Evolutionary conservation across 2,888 invertebrate species (phyloP).

Genomic region (Imbricaverruca yamaguchii): DNA sequence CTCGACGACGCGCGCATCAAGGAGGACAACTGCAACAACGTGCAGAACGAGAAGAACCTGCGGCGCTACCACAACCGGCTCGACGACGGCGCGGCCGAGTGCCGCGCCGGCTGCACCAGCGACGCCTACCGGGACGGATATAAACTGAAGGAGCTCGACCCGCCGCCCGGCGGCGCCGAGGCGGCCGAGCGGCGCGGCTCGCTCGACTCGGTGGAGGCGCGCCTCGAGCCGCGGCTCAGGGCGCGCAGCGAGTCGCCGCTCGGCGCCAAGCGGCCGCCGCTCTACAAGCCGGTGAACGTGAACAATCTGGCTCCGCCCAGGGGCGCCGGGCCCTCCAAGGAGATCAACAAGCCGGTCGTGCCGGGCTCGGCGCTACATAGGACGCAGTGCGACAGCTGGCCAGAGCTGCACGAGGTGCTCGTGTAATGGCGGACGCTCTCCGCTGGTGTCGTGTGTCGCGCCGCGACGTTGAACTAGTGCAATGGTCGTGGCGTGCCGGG

Average conservation of each 20-base stretch:
- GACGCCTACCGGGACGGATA: conserved; percentile 10
- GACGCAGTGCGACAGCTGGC: background rate
- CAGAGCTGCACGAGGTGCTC: conserved; percentile 10
- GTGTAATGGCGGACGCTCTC: background rate
- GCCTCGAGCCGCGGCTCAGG: background rate
- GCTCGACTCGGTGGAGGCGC: background rate
- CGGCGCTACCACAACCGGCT: conserved; percentile 68
- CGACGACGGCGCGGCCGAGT: conserved; percentile 48
- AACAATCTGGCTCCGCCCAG: conserved; percentile 17
- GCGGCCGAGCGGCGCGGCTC: conserved; percentile 9
- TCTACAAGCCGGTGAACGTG: conserved; percentile 14
- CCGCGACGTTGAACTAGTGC: background rate
- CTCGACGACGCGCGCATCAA: conserved; percentile 38
- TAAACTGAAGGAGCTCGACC: background rate
- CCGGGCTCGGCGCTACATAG: background rate
- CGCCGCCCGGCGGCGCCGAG: background rate
- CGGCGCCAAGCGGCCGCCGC: background rate
- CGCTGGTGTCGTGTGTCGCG: background rate
- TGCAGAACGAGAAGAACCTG: conserved; percentile 79
- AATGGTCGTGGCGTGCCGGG: background rate
- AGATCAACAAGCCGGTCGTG: background rate
- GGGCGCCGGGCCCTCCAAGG: conserved; percentile 14
- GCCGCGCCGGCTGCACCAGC: conserved; percentile 20
- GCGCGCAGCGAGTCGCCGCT: no score
- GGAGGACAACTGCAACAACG: conserved; percentile 65